Conservation (phyloP, 2,113 vertebrate genomes). For the Gymnobelideus leadbeateri region DNA sequence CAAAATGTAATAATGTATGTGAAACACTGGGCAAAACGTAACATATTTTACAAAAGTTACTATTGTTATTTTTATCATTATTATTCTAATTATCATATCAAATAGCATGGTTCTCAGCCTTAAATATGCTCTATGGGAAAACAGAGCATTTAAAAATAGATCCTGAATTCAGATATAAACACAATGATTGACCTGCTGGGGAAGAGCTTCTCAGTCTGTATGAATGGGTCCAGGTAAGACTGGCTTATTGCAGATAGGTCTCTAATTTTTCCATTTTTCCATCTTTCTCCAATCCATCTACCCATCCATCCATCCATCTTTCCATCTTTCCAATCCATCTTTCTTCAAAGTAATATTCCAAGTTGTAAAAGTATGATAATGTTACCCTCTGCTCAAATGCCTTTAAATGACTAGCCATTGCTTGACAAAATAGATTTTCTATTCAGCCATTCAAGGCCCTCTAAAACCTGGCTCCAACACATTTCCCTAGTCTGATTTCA, state of each 20-base stretch:
- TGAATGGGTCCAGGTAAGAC: background rate
- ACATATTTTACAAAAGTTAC: background rate
- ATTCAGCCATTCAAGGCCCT: background rate
- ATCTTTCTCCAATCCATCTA: too few species aligned
- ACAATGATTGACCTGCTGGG: background rate
- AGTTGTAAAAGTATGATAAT: background rate
- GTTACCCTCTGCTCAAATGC: background rate
- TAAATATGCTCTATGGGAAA: background rate
- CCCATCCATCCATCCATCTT: too few species aligned
- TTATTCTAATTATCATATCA: background rate
- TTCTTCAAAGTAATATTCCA: background rate
- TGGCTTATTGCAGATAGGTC: background rate
- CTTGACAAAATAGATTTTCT: background rate
- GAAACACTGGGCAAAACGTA: background rate
- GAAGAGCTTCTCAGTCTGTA: background rate
- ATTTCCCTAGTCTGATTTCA: background rate
- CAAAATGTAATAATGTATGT: background rate
- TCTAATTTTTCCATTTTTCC: background rate
- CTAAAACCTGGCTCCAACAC: background rate
- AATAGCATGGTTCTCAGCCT: background rate
- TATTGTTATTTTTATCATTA: background rate
- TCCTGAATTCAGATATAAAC: background rate
- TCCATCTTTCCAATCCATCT: background rate
- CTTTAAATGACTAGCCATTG: background rate
- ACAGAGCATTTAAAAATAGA: background rate